A percentile compares a stretch with the other conserved stretches of the same genome.
These are phyloP conservation scores for Scrobipalpa costella DNA, from an alignment of 2,888 invertebrate species.

Conservation along the genomic window DNA sequence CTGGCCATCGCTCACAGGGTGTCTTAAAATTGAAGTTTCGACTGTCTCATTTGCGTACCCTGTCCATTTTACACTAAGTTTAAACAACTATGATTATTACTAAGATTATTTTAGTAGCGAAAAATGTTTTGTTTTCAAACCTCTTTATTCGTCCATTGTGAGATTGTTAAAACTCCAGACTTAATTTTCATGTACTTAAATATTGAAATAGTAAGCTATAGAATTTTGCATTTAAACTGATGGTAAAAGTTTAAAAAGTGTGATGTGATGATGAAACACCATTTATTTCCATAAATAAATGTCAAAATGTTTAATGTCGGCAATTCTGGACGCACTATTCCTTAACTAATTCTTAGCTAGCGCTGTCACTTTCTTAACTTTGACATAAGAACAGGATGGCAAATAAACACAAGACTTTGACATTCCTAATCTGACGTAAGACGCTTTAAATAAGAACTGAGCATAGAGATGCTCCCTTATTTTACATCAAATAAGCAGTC, in stretches of 20 bases:
- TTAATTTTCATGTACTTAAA: conserved; percentile 76
- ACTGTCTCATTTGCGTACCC: neutral
- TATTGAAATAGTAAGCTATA: conserved; percentile 62
- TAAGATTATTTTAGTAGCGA: conserved; percentile 3
- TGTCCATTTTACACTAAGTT: neutral
- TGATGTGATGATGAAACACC: neutral
- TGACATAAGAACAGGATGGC: too few relatives aligned
- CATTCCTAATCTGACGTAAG: too few relatives aligned
- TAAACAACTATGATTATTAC: conserved; percentile 8
- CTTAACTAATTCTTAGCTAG: too few relatives aligned
- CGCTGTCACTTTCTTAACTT: too few relatives aligned
- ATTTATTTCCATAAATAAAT: too few relatives aligned
- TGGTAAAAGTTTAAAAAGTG: conserved; percentile 36
- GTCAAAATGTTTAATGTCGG: too few relatives aligned
- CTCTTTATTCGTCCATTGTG: conserved; percentile 65
- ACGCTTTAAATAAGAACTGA: too few relatives aligned
- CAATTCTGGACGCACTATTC: too few relatives aligned
- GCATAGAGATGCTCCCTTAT: too few relatives aligned
- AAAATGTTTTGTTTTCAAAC: neutral
- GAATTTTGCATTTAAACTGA: conserved; percentile 62
- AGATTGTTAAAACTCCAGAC: conserved; percentile 65
- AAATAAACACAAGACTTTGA: too few relatives aligned
- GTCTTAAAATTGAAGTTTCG: neutral
- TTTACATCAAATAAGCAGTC: too few relatives aligned
- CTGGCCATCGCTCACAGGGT: neutral